Conservation (phyloP, 2,797 vertebrate genomes). For the Muscicapa striata region DNA sequence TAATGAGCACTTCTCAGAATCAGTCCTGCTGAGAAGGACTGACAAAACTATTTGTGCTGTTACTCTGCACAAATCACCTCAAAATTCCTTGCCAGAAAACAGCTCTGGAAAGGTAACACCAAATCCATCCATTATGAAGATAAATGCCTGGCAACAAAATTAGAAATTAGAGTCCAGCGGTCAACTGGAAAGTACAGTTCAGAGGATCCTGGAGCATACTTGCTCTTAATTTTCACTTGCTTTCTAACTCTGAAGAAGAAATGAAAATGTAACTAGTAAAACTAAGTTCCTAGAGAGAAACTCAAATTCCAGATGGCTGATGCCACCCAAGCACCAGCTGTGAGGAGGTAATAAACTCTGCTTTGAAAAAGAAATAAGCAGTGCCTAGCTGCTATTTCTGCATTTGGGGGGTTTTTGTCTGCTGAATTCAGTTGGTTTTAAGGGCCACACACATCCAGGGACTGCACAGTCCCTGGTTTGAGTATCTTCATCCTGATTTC, state of each 20-base stretch:
- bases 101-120: not conserved
- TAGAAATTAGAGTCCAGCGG: not conserved
- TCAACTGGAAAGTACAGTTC: not conserved
- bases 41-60: not conserved
- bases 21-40: not conserved
- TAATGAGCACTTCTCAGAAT: not conserved
- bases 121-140: not conserved
- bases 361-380: slow-evolving; percentile 3
- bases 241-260: not conserved
- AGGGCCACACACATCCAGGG: not conserved
- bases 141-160: not conserved
- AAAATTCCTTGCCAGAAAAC: not conserved
- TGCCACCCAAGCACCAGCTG: slow-evolving; percentile 35
- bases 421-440: not conserved
- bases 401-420: not conserved
- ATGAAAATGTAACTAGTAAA: not conserved
- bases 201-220: not conserved
- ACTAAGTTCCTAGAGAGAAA: slow-evolving; percentile 43
- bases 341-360: slow-evolving; percentile 8
- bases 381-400: not conserved
- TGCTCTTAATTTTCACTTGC: not conserved
- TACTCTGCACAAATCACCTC: not conserved
- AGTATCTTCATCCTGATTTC: not conserved
- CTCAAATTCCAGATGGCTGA: not conserved
- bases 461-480: not conserved